Evolutionary conservation across 1,140 invertebrate genomes (phyloP), one percentile per base, ranked within the genome.

Genomic region (Papilio polytes): DNA sequence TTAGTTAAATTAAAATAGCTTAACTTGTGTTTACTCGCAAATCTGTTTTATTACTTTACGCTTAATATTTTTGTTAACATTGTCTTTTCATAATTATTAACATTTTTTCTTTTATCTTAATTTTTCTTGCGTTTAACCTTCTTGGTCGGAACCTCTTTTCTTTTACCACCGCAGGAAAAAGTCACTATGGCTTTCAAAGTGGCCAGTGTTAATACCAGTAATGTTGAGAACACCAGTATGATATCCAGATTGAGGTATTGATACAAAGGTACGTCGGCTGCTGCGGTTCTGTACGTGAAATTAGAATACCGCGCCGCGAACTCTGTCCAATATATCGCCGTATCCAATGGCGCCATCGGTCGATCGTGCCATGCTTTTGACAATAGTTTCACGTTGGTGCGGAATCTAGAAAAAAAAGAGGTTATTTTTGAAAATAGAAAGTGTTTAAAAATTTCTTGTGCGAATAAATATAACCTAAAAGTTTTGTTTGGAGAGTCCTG

Each of bases 201-300:
- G 1, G 80, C 79, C 73, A 79, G 51, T 59, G 83, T 36, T 63
- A 85, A 46, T 73, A 86, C 22, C 48, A 88, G 78, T 80, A 82
- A 15, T 31, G 82, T 10, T 56, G 80, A 15, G 41, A 88, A 83
- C 9, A 92, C 80, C 0, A 80, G 83, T 78, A 96, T 88, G 3
- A 97, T 95, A 89, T 97, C 97, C 7, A 97, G 88, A 63, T 96
- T 87, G 51, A 96, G 95, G 89, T 96, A 97, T 83, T 97, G 95
- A 88, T 96, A 97, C 83, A 95, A 95, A 13, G 95, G 95, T 78
- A 97, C 93, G 13, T 96, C 92, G 0, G 96, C 90, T 0, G 96
- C 96, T 3, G 96, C 91, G 1, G 96, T 95, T 66, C 95, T 93
- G 82, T 97, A 92, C 95, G 96, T 56, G 84, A 92, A 44, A 95